Conservation (phyloP, 2,888 invertebrate genomes). For the Crossocerus cetratus region DNA sequence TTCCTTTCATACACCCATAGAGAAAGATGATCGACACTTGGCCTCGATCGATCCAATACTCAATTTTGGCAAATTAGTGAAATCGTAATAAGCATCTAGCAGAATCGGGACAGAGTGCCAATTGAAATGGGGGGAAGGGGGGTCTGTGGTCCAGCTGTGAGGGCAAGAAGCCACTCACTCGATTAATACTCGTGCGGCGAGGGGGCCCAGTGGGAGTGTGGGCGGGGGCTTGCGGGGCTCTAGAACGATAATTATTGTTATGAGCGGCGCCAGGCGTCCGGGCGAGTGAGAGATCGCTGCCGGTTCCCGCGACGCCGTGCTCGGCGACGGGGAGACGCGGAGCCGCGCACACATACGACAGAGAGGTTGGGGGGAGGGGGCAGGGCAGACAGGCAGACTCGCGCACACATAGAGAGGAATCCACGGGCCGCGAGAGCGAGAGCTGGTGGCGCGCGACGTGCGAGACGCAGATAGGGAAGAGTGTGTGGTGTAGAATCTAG, state of each 20-base stretch:
- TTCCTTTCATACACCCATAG: too few species aligned
- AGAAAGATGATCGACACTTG: too few species aligned
- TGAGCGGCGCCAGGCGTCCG: slow-evolving; percentile 67
- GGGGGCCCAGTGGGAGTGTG: slow-evolving; percentile 37
- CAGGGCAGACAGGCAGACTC: slow-evolving; percentile 4
- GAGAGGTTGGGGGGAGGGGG: not conserved
- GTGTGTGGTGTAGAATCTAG: slow-evolving; percentile 10
- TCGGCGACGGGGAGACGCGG: slow-evolving; percentile 8
- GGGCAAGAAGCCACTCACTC: slow-evolving; percentile 21
- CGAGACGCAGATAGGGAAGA: slow-evolving; percentile 25
- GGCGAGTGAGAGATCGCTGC: slow-evolving; percentile 48
- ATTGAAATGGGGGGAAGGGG: not conserved
- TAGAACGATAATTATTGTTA: slow-evolving; percentile 69
- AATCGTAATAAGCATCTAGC: too few species aligned
- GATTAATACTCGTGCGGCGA: slow-evolving; percentile 38
- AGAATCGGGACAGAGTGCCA: too few species aligned
- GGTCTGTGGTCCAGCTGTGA: slow-evolving; percentile 18
- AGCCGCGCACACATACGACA: slow-evolving; percentile 1
- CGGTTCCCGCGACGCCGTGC: slow-evolving; percentile 8
- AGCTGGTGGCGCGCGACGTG: too few species aligned
- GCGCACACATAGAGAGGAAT: slow-evolving; percentile 2
- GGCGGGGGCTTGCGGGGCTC: not conserved
- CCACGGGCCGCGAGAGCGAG: not conserved
- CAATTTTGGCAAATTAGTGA: too few species aligned
- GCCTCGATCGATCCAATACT: too few species aligned